phyloP scores from a whole-genome alignment of 2,888 invertebrate genomes.

The Camponotus fellah region DNA sequence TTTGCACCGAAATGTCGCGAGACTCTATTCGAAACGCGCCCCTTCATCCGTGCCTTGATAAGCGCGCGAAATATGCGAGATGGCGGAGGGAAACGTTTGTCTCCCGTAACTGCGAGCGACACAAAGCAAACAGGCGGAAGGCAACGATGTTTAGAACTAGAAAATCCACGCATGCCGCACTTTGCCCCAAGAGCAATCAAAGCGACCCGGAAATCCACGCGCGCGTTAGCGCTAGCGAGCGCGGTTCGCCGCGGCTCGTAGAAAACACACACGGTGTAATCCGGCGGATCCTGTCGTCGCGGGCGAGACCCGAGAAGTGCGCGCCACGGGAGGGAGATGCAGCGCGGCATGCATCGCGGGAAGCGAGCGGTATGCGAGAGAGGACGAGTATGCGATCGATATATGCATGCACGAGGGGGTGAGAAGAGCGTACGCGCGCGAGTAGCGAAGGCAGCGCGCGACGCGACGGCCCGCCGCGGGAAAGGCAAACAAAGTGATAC shows the following conservation, averaged over 20 bases:
- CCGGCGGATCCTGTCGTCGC: conserved; percentile 50
- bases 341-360: conserved; percentile 67
- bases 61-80: conserved; percentile 37
- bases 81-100: not conserved
- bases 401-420: conserved; percentile 55
- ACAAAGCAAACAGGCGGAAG: conserved; percentile 37
- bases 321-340: conserved; percentile 58
- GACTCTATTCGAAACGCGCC: not conserved
- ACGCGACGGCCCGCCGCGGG: conserved; percentile 57
- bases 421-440: conserved; percentile 51
- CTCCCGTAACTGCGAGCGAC: conserved; percentile 34
- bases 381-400: conserved; percentile 41
- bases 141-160: conserved; percentile 20
- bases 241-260: conserved; percentile 42
- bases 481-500: conserved; percentile 75
- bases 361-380: conserved; percentile 63
- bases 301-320: conserved; percentile 39
- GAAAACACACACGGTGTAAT: conserved; percentile 59
- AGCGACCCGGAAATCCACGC: conserved; percentile 45
- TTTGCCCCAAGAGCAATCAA: conserved; percentile 35
- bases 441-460: conserved; percentile 46
- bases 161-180: conserved; percentile 28
- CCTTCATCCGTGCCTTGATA: conserved; percentile 16
- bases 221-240: conserved; percentile 35
- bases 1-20: not conserved